Percentiles rank a stretch among this genome's conserved stretches.
These are phyloP conservation scores for Trogon melanurus DNA, from an alignment of 2,113 vertebrate genomes.

Conservation along the genomic window DNA sequence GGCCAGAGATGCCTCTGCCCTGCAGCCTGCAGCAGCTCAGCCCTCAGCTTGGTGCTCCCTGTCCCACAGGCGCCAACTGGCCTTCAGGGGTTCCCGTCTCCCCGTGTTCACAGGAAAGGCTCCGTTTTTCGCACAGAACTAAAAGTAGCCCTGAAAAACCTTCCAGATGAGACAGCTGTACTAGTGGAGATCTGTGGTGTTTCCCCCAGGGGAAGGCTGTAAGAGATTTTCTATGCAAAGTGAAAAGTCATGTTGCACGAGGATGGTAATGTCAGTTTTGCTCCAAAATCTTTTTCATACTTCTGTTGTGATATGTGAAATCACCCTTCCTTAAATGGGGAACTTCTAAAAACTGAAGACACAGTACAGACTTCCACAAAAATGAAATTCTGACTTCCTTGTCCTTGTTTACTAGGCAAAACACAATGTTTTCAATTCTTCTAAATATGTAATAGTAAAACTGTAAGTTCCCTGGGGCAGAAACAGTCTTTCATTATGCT, in stretches of 20 bases:
- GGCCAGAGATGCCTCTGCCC: neutral
- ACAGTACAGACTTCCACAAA: neutral
- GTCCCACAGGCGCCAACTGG: neutral
- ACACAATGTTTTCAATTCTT: neutral
- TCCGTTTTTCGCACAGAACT: neutral
- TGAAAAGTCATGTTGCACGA: neutral
- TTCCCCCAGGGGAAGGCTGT: neutral
- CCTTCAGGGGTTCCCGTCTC: neutral
- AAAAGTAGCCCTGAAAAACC: neutral
- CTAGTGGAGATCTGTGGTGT: accelerated
- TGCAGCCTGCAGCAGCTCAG: neutral
- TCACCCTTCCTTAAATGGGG: neutral
- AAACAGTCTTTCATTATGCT: neutral
- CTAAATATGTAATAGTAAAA: neutral
- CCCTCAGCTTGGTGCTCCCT: accelerated
- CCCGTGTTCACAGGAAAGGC: neutral
- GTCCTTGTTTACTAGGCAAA: neutral
- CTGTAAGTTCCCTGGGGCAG: neutral
- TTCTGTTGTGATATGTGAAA: neutral
- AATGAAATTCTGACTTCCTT: neutral
- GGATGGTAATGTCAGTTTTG: neutral
- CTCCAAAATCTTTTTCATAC: neutral
- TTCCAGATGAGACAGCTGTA: neutral
- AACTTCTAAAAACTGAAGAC: neutral
- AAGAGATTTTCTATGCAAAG: neutral